Evolutionary conservation across 2,113 vertebrate species (phyloP), one percentile per base, ranked within the genome.

Genomic region (Ascaphus truei): DNA sequence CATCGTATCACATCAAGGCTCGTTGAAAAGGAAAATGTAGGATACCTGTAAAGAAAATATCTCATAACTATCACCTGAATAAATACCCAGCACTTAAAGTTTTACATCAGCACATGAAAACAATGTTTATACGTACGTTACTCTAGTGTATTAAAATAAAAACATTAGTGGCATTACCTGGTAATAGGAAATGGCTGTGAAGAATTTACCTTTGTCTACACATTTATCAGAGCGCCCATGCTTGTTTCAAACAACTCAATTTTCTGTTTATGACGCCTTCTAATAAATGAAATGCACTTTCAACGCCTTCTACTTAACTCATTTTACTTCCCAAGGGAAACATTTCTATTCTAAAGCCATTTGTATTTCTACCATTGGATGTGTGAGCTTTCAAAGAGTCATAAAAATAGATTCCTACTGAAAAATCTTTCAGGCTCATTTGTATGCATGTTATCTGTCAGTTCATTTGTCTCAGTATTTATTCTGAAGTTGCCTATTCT

Each of bases 371-470:
- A 68, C 22, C 29, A 26, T 4, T 5, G 7, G 72, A 79, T 5
- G 41, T 55, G 43, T 75, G 26, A 78, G 68, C 31, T 67, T 72
- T 77, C 79, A 73, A 36, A 31, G 63, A 75, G 72, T 76, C 75
- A 71, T 52, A 72, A 73, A 80, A 78, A 80, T 66, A 64, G 73
- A 59, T 80, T 76, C 67, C 68, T 80, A 73, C 22, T 60, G 60
- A 34, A 57, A 52, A 63, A 57, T 68, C 62, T 68, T 75, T 68
- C 30, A 45, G 33, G 20, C 52, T 77, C 61, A 77, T 85, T 81
- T 74, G 79, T 73, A 82, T 72, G 69, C 57, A 77, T 23, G 50
- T 13, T 76, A 58, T 47, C 69, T 56, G 60, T 65, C 56, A 58
- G 1, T 63, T 75, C 71, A 56, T 71, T 80, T 74, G 16, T 80